Percentiles rank a stretch among this genome's conserved stretches.
These are phyloP conservation scores for Pachyramphus minor DNA, from an alignment of 2,113 vertebrate genomes.

Conservation along the genomic window DNA sequence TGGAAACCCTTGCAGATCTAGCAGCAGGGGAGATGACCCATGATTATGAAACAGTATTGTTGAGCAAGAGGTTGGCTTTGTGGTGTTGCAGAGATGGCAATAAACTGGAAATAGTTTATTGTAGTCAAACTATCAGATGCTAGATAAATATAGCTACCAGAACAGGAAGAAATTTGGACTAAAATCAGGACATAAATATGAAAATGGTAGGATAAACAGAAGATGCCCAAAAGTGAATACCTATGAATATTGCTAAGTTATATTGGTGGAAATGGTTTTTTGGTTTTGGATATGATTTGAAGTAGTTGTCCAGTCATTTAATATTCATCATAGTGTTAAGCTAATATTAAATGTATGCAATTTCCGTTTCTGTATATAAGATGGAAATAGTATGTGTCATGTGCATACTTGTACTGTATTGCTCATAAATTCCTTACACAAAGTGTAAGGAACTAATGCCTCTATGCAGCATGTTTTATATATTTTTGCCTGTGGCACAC, in stretches of 20 bases:
- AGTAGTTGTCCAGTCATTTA: not conserved
- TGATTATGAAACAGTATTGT: not conserved
- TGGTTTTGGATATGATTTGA: not conserved
- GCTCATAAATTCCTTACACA: not conserved
- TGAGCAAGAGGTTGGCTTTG: constrained; percentile 2
- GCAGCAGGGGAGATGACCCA: rapidly evolving
- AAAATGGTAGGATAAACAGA: not conserved
- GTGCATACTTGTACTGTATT: not conserved
- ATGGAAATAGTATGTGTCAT: not conserved
- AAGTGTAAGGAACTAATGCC: not conserved
- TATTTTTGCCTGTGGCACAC: not conserved
- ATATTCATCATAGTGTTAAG: not conserved
- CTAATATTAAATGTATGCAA: not conserved
- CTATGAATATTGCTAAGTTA: not conserved
- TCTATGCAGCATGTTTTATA: not conserved
- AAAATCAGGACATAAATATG: not conserved
- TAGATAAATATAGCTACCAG: not conserved
- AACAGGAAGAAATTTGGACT: not conserved
- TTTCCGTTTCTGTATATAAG: not conserved
- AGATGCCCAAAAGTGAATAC: not conserved
- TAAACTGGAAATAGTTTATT: not conserved
- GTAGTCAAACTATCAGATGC: not conserved
- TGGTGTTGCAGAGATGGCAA: not conserved
- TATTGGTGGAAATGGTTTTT: not conserved
- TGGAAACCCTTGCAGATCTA: not conserved